Percentiles rank a stretch among this genome's conserved stretches.
These are phyloP conservation scores for Dendrolimus punctatus DNA, from an alignment of 1,140 invertebrate genomes.

Conservation along the genomic window DNA sequence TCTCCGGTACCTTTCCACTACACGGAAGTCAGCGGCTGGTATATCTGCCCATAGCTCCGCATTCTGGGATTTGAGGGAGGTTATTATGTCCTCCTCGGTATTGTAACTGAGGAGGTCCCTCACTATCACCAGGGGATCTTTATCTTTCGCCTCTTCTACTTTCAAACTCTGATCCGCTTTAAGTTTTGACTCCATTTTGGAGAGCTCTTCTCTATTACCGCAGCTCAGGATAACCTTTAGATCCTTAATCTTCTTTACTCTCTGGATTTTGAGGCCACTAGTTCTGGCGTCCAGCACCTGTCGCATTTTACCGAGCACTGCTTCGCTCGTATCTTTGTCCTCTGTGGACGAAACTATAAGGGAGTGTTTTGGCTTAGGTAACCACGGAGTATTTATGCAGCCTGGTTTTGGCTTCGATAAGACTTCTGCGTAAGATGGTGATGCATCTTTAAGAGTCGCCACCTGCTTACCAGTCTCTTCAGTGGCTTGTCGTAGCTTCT, in stretches of 20 bases:
- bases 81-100: background rate
- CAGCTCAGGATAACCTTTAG: constrained; percentile 1
- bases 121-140: constrained; percentile 1
- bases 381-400: too few relatives aligned
- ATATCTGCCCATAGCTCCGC: background rate
- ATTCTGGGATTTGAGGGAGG: background rate
- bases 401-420: too few relatives aligned
- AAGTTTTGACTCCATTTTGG: background rate
- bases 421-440: too few relatives aligned
- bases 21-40: background rate
- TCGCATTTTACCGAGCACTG: background rate
- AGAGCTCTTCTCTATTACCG: background rate
- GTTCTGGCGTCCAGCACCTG: background rate
- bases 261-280: constrained; percentile 2
- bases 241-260: constrained; percentile 1
- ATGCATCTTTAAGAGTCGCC: too few relatives aligned
- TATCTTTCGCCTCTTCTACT: background rate
- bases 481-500: too few relatives aligned
- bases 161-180: background rate
- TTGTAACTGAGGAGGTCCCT: background rate
- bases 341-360: background rate
- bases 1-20: background rate
- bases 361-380: background rate
- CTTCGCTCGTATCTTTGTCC: background rate
- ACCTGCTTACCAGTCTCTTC: too few relatives aligned